These are phyloP conservation scores for Raja brachyura DNA, from an alignment of 2,113 vertebrate species.

Conservation along the genomic window DNA sequence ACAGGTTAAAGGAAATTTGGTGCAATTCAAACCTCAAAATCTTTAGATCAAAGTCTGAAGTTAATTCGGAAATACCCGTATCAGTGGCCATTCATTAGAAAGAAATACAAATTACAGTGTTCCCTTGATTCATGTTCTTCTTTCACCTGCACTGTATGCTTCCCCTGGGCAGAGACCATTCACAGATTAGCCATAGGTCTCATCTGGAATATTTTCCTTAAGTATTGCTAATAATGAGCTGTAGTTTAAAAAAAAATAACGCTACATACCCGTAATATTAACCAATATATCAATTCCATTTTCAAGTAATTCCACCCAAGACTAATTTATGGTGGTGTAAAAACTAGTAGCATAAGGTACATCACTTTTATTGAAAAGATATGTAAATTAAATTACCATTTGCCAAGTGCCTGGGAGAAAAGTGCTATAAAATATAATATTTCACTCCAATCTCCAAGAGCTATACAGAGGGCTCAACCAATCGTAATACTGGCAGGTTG, in stretches of 20 bases:
- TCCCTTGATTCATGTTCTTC: background rate
- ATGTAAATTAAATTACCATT: background rate
- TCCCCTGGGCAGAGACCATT: background rate
- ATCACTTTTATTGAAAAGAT: background rate
- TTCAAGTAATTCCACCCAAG: background rate
- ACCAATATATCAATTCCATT: background rate
- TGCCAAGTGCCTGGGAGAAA: background rate
- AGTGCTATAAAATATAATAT: background rate
- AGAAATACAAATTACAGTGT: constrained; percentile 18
- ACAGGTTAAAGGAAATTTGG: constrained; percentile 10
- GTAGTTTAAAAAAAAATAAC: background rate
- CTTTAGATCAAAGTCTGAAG: background rate
- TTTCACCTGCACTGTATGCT: background rate
- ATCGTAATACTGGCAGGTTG: background rate
- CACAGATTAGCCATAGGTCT: background rate
- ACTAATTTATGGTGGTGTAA: background rate
- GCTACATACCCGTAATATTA: background rate
- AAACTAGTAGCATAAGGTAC: background rate
- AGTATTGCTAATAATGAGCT: background rate
- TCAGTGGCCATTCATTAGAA: background rate
- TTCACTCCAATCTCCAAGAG: background rate
- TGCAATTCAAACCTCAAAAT: background rate
- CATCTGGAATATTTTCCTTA: background rate
- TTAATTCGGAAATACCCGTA: background rate
- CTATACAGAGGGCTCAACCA: background rate